These are phyloP conservation scores for Ceraclea dissimilis DNA, from an alignment of 2,888 invertebrate species.

Conservation along the genomic window DNA sequence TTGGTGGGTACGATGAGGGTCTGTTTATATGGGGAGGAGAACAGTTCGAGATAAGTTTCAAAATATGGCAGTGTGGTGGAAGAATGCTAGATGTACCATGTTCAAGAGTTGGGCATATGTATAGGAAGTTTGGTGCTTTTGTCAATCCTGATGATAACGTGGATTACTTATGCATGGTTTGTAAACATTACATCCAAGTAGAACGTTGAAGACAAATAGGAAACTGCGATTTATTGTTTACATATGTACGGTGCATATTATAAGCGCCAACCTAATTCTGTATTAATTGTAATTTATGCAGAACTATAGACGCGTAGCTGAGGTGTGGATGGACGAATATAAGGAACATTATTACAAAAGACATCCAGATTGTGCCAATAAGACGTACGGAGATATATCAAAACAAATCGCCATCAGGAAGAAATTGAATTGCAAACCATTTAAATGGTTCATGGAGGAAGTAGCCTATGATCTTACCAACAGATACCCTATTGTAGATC, in stretches of 20 bases:
- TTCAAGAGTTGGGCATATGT: conserved; percentile 86
- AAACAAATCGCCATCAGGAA: conserved; percentile 67
- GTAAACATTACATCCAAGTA: neutral
- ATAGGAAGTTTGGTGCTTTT: conserved; percentile 79
- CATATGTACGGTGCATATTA: conserved; percentile 40
- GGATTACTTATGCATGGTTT: conserved; percentile 32
- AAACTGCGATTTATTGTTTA: too few relatives aligned
- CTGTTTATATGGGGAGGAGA: conserved; percentile 97
- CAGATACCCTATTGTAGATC: conserved; percentile 84
- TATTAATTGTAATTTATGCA: conserved; percentile 51
- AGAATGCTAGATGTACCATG: conserved; percentile 87
- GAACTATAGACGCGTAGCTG: conserved; percentile 89
- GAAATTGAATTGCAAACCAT: conserved; percentile 76
- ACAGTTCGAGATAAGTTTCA: conserved; percentile 94
- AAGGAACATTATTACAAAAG: conserved; percentile 75
- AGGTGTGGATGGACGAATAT: conserved; percentile 99
- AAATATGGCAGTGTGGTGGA: conserved; percentile 95
- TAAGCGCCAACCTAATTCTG: neutral
- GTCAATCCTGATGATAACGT: conserved; percentile 65
- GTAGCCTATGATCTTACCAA: conserved; percentile 83
- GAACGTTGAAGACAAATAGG: too few relatives aligned
- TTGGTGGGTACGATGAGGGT: conserved; percentile 89
- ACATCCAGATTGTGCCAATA: conserved; percentile 62
- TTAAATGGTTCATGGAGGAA: conserved; percentile 91
- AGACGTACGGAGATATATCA: conserved; percentile 75